Evolutionary conservation across 2,797 vertebrate species (phyloP).

Genomic region (Pantherophis vulpinus): DNA sequence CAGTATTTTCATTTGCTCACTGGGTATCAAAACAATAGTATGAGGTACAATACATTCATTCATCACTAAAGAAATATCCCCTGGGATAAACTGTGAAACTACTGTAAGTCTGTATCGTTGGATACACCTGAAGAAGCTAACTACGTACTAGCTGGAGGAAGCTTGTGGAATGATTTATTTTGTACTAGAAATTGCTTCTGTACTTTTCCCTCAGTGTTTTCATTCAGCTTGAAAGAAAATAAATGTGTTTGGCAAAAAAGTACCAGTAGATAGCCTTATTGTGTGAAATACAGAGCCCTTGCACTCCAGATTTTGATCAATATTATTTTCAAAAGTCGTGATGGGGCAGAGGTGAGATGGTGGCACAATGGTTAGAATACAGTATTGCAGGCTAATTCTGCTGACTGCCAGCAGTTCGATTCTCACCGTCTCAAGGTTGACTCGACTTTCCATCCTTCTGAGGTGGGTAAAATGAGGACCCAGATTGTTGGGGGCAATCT

Average conservation of each 20-base stretch:
- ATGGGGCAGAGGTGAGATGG: too few relatives aligned
- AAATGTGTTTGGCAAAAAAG: background rate
- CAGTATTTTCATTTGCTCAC: constrained; percentile 21
- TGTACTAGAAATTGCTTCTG: background rate
- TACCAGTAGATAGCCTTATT: background rate
- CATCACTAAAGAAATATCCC: constrained; percentile 47
- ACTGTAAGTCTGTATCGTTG: background rate
- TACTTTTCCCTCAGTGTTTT: background rate
- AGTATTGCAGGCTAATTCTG: background rate
- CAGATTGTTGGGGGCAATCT: background rate
- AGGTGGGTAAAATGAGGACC: background rate
- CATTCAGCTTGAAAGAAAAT: background rate
- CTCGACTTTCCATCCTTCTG: background rate
- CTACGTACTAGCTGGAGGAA: background rate
- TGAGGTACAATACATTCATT: constrained; percentile 41
- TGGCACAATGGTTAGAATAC: background rate
- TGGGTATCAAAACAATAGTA: constrained; percentile 57
- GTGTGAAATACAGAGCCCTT: background rate
- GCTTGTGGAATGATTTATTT: background rate
- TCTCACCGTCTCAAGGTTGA: background rate
- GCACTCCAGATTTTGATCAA: background rate
- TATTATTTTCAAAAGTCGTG: background rate
- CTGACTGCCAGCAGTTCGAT: background rate
- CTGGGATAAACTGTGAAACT: background rate
- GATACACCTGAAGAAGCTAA: background rate